Evolutionary conservation across 2,888 invertebrate species (phyloP).

Genomic region (Nemotelus nigrinus): DNA sequence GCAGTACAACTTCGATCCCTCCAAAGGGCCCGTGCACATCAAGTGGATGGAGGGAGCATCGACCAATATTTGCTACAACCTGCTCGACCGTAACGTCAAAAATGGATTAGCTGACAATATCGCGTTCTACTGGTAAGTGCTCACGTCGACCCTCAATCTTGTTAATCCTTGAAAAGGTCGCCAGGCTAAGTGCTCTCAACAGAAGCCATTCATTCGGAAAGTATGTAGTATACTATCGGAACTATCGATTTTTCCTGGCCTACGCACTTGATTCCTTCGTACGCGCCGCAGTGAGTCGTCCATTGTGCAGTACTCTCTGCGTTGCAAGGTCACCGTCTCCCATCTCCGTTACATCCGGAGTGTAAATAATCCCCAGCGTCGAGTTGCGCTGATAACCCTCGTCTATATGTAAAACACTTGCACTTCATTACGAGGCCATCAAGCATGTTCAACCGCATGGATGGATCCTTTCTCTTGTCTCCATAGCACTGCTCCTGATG

Average conservation of each 20-base stretch:
- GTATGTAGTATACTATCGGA: not conserved
- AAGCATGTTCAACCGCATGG: too few species aligned
- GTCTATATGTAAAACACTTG: too few species aligned
- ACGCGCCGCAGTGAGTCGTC: not conserved
- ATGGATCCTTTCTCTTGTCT: too few species aligned
- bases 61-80: slow-evolving; percentile 96
- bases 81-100: slow-evolving; percentile 90
- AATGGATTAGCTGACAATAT: slow-evolving; percentile 89
- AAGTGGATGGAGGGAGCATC: slow-evolving; percentile 96
- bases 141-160: not conserved
- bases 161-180: not conserved
- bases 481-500: too few species aligned
- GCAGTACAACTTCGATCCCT: slow-evolving; percentile 90
- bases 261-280: slow-evolving; percentile 18
- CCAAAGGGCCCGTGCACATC: slow-evolving; percentile 87
- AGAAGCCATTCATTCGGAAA: not conserved
- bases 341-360: not conserved
- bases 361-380: too few species aligned
- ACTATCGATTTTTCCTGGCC: slow-evolving; percentile 47
- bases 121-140: slow-evolving; percentile 92
- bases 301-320: slow-evolving; percentile 17
- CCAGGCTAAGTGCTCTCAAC: not conserved
- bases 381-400: too few species aligned
- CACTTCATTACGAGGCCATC: too few species aligned
- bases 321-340: slow-evolving; percentile 25